A percentile compares a stretch with the other conserved stretches of the same genome.
Evolutionary conservation across 2,888 invertebrate genomes (phyloP).

Genomic region (Stratiomys singularior): DNA sequence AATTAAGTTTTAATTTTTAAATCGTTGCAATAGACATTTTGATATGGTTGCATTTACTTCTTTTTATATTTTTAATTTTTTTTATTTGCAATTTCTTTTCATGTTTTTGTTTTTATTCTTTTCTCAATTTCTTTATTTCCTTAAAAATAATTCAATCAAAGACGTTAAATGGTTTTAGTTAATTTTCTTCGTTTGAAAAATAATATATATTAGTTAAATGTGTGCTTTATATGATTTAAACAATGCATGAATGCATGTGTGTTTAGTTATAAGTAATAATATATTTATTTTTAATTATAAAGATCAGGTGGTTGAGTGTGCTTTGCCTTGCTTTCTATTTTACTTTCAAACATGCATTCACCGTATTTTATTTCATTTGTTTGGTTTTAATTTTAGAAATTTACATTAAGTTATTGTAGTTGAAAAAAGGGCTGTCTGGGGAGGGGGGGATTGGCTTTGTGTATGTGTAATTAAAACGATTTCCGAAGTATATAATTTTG

Average conservation of each 20-base stretch:
- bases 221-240: too few relatives aligned
- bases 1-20: conserved; percentile 27
- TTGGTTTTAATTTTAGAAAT: too few relatives aligned
- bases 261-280: neutral
- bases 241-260: neutral
- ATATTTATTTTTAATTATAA: conserved; percentile 1
- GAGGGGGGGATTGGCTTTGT: too few relatives aligned
- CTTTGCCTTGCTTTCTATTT: neutral
- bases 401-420: too few relatives aligned
- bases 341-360: too few relatives aligned
- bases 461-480: too few relatives aligned
- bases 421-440: too few relatives aligned
- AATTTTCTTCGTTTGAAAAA: neutral
- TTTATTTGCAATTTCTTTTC: conserved; percentile 17
- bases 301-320: conserved; percentile 2
- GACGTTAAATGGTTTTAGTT: neutral
- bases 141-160: neutral
- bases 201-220: neutral
- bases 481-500: too few relatives aligned
- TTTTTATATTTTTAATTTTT: conserved; percentile 19
- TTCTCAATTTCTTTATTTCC: conserved; percentile 19
- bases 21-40: conserved; percentile 56
- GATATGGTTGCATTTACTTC: conserved; percentile 55
- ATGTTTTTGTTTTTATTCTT: neutral
- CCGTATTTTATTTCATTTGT: too few relatives aligned